A percentile compares a stretch with the other conserved stretches of the same genome.
Conservation (phyloP, 2,888 invertebrate genomes). For the Agrypnus murinus region DNA sequence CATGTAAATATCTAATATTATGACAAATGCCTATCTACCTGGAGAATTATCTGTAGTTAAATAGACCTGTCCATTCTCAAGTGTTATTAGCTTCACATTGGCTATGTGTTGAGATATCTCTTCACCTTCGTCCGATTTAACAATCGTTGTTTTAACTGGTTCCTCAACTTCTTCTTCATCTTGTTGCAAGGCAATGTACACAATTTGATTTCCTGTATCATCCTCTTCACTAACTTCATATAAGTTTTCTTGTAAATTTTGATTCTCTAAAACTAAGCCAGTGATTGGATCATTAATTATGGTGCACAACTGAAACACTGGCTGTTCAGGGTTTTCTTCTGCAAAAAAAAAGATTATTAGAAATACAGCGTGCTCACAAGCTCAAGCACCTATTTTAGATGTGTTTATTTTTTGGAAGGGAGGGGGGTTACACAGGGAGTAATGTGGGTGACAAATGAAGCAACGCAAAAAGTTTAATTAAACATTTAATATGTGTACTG, state of each 20-base stretch:
- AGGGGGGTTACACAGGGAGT: too few relatives aligned
- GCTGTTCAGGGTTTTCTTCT: conserved; percentile 50
- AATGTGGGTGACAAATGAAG: too few relatives aligned
- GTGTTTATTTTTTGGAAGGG: too few relatives aligned
- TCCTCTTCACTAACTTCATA: conserved; percentile 51
- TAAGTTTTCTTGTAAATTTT: conserved; percentile 22
- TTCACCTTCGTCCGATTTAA: not conserved
- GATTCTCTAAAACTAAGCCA: conserved; percentile 17
- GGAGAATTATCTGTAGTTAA: conserved; percentile 50
- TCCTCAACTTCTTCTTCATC: conserved; percentile 63
- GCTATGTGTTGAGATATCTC: conserved; percentile 33
- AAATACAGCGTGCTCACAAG: too few relatives aligned
- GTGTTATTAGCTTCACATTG: conserved; percentile 56
- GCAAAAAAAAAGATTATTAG: too few relatives aligned
- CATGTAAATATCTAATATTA: too few relatives aligned
- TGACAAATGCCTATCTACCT: too few relatives aligned
- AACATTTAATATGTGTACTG: too few relatives aligned
- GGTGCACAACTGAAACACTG: conserved; percentile 60
- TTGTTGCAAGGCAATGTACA: conserved; percentile 45
- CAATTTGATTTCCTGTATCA: conserved; percentile 34
- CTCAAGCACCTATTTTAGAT: too few relatives aligned
- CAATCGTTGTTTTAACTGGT: conserved; percentile 53
- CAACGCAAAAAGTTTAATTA: too few relatives aligned
- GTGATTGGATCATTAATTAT: conserved; percentile 52
- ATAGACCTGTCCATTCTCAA: conserved; percentile 59